Base-by-base conservation (phyloP, 2,888 invertebrate genomes). In the Kuschelorhynchus macadamiae region DNA sequence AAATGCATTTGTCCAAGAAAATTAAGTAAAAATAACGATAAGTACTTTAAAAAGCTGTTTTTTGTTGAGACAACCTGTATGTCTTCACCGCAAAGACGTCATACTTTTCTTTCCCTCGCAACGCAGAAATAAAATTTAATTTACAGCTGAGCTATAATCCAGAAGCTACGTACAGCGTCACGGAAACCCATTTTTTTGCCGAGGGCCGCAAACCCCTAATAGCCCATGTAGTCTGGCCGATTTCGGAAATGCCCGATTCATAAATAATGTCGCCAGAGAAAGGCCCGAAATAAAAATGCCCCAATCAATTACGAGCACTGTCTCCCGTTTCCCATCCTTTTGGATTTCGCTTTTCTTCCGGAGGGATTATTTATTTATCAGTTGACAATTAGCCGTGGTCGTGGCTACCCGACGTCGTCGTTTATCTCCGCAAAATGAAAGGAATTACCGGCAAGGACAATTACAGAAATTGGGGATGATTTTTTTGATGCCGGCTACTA, bases 221-320 rank as follows among this genome's bases (percentile, higher is more conserved):
- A 76, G 79, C 75, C 74, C 76, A 76, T 79, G 79, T 79, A 78
- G 77, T 75, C 76, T 72, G 74, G 77, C 77, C 80, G 79, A 80
- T 80, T 80, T 77, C 76, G 80, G 78, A 81, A 81, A 81, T 79
- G 77, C 78, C 76, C 75, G 75, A 74, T 77, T 79, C 79, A 81
- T 82, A 82, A 81, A 82, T 82, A 81, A 82, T 79, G 79, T 78
- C 74, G 66, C 71, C 74, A 70, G 71, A 74, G 65, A 68, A 60
- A 63, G 71, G 75, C 72, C 76, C 76, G 72, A 75, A 77, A 77
- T 78, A 76, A 80, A 80, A 80, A 78, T 79, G 77, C 77, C 78
- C 77, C 80, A 80, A 81, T 82, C 81, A 81, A 81, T 82, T 81
- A 81, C 78, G 72, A 72, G 68, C 76, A 77, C 74, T 76, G 77